These are phyloP conservation scores for Chaetodon trifasciatus DNA, from an alignment of 2,797 vertebrate genomes.

Conservation along the genomic window DNA sequence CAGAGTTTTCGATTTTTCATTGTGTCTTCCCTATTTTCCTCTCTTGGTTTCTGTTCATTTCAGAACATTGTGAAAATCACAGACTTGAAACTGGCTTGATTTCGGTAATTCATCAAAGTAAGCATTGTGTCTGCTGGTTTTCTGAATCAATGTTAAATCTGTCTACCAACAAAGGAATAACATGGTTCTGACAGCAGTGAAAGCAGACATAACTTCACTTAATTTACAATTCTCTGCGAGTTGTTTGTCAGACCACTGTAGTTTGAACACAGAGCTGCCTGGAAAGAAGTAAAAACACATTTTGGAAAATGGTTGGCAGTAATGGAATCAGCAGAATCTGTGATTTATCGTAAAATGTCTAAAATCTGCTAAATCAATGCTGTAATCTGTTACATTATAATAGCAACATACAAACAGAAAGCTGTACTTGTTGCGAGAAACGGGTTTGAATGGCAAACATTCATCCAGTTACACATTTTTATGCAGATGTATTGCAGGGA, in stretches of 20 bases:
- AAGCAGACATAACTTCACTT: conserved; percentile 12
- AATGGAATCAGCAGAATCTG: not conserved
- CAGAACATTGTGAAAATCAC: conserved; percentile 28
- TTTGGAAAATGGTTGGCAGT: not conserved
- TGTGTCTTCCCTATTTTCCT: conserved; percentile 6
- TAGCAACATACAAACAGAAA: not conserved
- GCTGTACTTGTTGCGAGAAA: rapidly evolving
- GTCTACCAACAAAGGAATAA: conserved; percentile 11
- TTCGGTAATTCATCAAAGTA: conserved; percentile 20
- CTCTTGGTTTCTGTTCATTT: conserved; percentile 33
- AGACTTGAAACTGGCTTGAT: conserved; percentile 21
- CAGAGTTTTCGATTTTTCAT: not conserved
- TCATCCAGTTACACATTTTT: conserved; percentile 6
- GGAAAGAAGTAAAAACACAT: not conserved
- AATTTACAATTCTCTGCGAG: not conserved
- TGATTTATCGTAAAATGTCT: not conserved
- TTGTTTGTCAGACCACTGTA: conserved; percentile 10
- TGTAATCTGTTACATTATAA: not conserved
- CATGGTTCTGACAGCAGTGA: conserved; percentile 15
- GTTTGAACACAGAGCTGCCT: not conserved
- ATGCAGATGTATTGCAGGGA: not conserved
- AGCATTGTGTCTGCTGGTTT: conserved; percentile 12
- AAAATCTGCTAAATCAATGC: not conserved
- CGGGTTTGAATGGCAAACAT: not conserved
- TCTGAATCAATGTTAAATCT: conserved; percentile 25